A percentile compares a stretch with the other conserved stretches of the same genome.
Conservation (phyloP, 2,888 invertebrate species). For the Lasioglossum marginatum region DNA sequence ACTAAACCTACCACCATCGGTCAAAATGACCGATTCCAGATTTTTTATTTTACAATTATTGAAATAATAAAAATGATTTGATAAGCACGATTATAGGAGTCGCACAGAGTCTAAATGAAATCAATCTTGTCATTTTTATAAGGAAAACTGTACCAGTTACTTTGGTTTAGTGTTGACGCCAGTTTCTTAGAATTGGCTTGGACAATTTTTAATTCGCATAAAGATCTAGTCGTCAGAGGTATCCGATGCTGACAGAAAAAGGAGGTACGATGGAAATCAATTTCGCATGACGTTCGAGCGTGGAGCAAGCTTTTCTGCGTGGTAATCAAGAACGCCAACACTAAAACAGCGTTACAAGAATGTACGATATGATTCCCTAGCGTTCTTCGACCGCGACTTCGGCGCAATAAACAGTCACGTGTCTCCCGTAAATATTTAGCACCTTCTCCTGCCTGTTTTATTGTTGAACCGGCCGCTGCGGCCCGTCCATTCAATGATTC, state of each 20-base stretch:
- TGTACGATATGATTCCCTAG: constrained; percentile 56
- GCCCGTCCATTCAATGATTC: constrained; percentile 51
- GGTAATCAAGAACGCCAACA: constrained; percentile 42
- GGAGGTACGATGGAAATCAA: background rate
- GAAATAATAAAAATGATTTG: too few species aligned
- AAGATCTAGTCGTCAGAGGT: background rate
- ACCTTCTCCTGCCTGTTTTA: constrained; percentile 63
- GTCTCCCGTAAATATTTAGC: constrained; percentile 65
- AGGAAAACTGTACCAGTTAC: too few species aligned
- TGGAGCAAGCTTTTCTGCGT: constrained; percentile 1
- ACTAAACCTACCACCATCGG: too few species aligned
- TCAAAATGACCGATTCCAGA: too few species aligned
- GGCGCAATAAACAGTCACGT: constrained; percentile 67
- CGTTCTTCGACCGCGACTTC: constrained; percentile 34
- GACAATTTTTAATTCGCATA: background rate
- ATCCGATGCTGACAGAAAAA: background rate
- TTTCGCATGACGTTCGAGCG: background rate
- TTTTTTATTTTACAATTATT: too few species aligned
- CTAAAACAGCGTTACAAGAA: constrained; percentile 53
- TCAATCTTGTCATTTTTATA: too few species aligned
- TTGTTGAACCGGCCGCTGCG: constrained; percentile 40
- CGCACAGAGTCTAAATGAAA: too few species aligned
- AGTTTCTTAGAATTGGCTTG: background rate
- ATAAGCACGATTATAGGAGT: too few species aligned
- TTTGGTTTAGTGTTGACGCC: too few species aligned